phyloP scores from a whole-genome alignment of 1,140 invertebrate genomes.

The Ceratitis capitata region DNA sequence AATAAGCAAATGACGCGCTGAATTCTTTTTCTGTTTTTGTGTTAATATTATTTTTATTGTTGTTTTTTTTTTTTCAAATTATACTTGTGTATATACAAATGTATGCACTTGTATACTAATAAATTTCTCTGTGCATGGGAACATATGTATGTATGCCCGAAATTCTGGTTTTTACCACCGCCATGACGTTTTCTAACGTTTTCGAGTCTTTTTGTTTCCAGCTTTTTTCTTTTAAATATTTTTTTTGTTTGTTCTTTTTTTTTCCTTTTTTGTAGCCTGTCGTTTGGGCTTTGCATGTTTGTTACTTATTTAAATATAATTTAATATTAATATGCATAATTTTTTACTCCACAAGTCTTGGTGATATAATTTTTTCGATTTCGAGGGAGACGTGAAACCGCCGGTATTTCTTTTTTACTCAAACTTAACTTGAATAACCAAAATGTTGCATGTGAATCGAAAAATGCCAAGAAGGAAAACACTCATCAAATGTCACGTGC shows the following conservation, averaged over 20 bases:
- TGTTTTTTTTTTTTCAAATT: conserved; percentile 18
- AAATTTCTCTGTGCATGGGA: neutral
- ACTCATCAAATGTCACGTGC: conserved; percentile 44
- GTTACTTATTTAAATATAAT: neutral
- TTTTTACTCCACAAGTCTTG: neutral
- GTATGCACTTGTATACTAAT: too few species aligned
- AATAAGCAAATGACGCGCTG: conserved; percentile 46
- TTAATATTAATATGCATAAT: neutral
- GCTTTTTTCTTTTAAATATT: conserved; percentile 5
- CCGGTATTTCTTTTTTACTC: neutral
- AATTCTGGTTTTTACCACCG: neutral
- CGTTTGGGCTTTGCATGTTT: neutral
- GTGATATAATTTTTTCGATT: neutral
- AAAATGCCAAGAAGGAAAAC: conserved; percentile 32
- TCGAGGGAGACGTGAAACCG: neutral
- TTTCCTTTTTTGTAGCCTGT: neutral
- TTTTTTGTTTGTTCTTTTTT: neutral
- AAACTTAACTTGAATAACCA: conserved; percentile 37
- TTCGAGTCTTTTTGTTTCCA: neutral
- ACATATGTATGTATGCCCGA: neutral
- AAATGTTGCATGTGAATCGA: conserved; percentile 7
- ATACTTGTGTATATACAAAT: neutral
- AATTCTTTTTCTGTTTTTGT: conserved; percentile 36
- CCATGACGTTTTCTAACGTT: neutral
- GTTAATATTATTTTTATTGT: neutral